These are phyloP conservation scores for Ptychoptera contaminata DNA, from an alignment of 2,888 invertebrate genomes.

Conservation along the genomic window DNA sequence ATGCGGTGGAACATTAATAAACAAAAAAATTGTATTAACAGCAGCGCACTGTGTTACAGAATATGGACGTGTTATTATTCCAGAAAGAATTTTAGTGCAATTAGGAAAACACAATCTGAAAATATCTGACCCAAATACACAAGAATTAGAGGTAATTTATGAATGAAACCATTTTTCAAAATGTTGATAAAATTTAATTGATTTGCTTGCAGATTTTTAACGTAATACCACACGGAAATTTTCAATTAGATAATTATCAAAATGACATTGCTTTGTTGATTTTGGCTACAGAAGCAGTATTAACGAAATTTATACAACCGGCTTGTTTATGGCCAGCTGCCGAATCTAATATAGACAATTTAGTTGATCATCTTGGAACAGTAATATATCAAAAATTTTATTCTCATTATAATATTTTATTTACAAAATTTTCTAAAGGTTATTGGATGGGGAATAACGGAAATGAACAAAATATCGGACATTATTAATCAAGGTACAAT, in stretches of 20 bases:
- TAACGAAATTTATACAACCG: slow-evolving; percentile 12
- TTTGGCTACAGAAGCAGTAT: slow-evolving; percentile 20
- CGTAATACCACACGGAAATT: slow-evolving; percentile 6
- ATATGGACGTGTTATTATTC: slow-evolving; percentile 17
- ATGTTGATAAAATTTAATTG: no score
- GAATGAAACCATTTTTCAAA: slow-evolving; percentile 10
- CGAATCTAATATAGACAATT: no score
- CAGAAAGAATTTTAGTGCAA: slow-evolving; percentile 21
- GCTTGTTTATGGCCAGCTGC: no score
- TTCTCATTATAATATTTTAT: no score
- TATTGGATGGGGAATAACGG: slow-evolving; percentile 27
- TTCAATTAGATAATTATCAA: slow-evolving; percentile 1
- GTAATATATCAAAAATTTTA: no score
- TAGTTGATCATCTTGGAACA: no score
- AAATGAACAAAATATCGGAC: slow-evolving; percentile 8
- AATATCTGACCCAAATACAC: slow-evolving; percentile 21
- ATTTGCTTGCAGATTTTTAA: slow-evolving; percentile 6
- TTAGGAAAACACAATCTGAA: slow-evolving; percentile 27
- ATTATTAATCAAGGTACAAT: slow-evolving; percentile 18
- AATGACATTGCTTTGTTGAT: slow-evolving; percentile 27
- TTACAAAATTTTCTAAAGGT: background rate
- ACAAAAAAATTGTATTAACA: background rate
- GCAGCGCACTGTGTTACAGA: background rate
- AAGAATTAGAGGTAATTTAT: slow-evolving; percentile 19
- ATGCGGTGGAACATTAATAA: background rate